Evolutionary conservation across 2,888 invertebrate genomes (phyloP), one percentile per base, ranked within the genome.

Genomic region (Platycheirus rosarum): DNA sequence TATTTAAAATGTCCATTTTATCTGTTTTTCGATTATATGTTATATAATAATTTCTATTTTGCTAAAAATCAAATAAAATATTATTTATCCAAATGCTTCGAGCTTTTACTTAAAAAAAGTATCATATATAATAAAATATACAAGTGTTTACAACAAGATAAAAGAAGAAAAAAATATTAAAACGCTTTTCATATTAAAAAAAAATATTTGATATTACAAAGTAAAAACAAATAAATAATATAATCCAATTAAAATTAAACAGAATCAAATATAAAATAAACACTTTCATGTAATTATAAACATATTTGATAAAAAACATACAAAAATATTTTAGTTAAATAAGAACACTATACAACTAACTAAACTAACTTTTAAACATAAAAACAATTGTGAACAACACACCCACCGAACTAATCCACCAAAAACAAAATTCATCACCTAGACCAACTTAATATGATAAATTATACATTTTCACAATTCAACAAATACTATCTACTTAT

Each of bases 371-470:
- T n/a, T n/a, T n/a, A n/a, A n/a, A n/a, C n/a, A 60, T 29, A 63
- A 69, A 65, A 49, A 35, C 51, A 65, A 65, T 37, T 71, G 75
- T 75, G 42, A 71, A 80, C 51, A 80, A 70, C 40, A 80, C 80
- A 76, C 80, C 80, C 80, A 80, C 80, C 80, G 80, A 80, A 76
- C 57, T 65, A 60, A 62, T 80, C 80, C 76, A 80, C 70, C 62
- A 80, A 60, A 63, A 65, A 29, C 37, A 48, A 51, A 62, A 65
- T 49, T 62, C 60, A 80, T 65, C 37, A 70, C 70, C 76, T 65
- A 80, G 80, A 80, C 80, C 80, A 80, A 80, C 53, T 76, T 60
- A 69, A 51, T 70, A 66, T 71, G 26, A 48, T n/a, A n/a, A 71
- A 66, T 13, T 55, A 44, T 46, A 14, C 51, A 75, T 40, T 57